phyloP scores from a whole-genome alignment of 1,140 invertebrate genomes.

The Heliconius hermathena region DNA sequence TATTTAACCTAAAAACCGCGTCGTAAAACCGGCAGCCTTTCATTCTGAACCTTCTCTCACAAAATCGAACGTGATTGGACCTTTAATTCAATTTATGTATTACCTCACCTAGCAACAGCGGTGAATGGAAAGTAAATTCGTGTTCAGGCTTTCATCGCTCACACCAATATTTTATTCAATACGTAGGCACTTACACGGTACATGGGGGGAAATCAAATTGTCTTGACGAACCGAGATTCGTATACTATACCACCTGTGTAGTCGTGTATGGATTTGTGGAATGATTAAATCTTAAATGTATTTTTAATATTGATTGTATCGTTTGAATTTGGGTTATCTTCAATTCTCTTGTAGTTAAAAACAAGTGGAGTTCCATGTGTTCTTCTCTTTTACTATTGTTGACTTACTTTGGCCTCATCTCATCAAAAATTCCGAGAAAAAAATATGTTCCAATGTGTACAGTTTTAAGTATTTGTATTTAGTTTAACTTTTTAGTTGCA shows the following conservation, averaged over 20 bases:
- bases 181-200: conserved; percentile 31
- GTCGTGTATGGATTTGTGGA: neutral
- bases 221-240: conserved; percentile 28
- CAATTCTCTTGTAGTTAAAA: neutral
- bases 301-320: neutral
- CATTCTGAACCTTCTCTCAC: conserved; percentile 32
- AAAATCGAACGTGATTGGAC: conserved; percentile 48
- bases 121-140: conserved; percentile 43
- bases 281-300: neutral
- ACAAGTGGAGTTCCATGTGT: no score
- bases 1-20: conserved; percentile 29
- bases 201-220: conserved; percentile 36
- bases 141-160: conserved; percentile 44
- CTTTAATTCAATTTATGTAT: conserved; percentile 50
- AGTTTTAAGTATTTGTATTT: no score
- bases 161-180: conserved; percentile 44
- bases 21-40: conserved; percentile 38
- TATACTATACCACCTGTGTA: neutral
- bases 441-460: no score
- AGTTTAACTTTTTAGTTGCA: no score
- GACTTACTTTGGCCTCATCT: no score
- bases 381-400: no score
- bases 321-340: no score
- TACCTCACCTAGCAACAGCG: conserved; percentile 43
- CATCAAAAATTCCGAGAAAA: no score